Percentiles rank a stretch among this genome's conserved stretches.
Evolutionary conservation across 2,797 vertebrate species (phyloP).

Genomic region (Myoxocephalus aenaeus): DNA sequence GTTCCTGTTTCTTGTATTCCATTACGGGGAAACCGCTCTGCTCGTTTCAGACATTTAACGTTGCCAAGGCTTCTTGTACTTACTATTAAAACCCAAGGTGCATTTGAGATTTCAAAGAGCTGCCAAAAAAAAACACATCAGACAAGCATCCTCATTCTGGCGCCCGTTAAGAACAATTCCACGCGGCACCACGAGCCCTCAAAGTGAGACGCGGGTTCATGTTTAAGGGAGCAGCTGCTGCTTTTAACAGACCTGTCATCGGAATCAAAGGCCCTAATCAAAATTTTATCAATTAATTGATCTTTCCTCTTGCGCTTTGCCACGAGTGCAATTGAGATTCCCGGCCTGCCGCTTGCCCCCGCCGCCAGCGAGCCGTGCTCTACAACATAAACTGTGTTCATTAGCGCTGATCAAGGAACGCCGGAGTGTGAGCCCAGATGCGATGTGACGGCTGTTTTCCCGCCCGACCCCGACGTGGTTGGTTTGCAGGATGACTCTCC

Average conservation of each 20-base stretch:
- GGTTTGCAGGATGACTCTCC: constrained; percentile 56
- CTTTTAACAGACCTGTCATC: constrained; percentile 71
- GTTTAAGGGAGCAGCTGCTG: constrained; percentile 58
- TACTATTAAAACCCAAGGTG: not conserved
- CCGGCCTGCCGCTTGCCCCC: constrained; percentile 62
- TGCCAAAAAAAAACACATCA: not conserved
- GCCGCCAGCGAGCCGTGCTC: constrained; percentile 58
- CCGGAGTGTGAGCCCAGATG: constrained; percentile 73
- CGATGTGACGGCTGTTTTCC: constrained; percentile 72
- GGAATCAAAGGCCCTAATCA: constrained; percentile 79
- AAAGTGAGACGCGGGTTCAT: constrained; percentile 29
- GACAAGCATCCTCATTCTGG: not conserved
- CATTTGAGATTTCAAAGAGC: not conserved
- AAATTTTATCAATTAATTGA: constrained; percentile 79
- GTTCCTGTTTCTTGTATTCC: not conserved
- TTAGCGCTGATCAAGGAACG: constrained; percentile 79
- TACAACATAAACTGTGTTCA: constrained; percentile 79
- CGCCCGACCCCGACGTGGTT: constrained; percentile 34
- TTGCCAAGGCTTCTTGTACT: not conserved
- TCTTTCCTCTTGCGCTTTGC: constrained; percentile 76
- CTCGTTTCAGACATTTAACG: not conserved
- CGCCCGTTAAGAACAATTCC: not conserved
- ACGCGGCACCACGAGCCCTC: not conserved
- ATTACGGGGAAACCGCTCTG: not conserved
- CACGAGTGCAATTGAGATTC: constrained; percentile 63